These are phyloP conservation scores for Botia kubotai DNA, from an alignment of 2,797 vertebrate species.

Conservation along the genomic window DNA sequence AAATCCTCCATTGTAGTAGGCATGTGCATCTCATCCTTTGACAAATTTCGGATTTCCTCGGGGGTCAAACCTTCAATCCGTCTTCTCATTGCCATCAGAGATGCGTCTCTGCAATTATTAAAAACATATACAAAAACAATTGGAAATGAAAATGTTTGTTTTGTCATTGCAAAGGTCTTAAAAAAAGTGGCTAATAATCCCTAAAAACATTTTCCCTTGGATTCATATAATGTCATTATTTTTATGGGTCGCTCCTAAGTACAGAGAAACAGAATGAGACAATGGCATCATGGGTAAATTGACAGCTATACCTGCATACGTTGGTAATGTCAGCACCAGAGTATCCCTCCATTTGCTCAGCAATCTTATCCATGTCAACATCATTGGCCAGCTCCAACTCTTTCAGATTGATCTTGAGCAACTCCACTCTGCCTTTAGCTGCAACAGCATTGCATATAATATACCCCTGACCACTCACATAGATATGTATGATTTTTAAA, in stretches of 20 bases:
- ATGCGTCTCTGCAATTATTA: conserved; percentile 85
- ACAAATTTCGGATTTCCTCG: conserved; percentile 96
- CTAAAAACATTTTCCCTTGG: not conserved
- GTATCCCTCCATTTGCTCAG: conserved; percentile 96
- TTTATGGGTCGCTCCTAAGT: not conserved
- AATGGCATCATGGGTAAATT: not conserved
- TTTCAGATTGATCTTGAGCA: conserved; percentile 91
- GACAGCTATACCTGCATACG: conserved; percentile 89
- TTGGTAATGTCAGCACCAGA: conserved; percentile 98
- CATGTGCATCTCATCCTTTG: conserved; percentile 98
- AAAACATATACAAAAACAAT: not conserved
- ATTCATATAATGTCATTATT: not conserved
- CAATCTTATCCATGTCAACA: conserved; percentile 90
- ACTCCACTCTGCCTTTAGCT: conserved; percentile 92
- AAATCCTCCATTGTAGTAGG: conserved; percentile 99
- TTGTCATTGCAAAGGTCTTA: too few relatives aligned
- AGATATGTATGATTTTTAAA: not conserved
- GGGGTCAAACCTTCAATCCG: conserved; percentile 94
- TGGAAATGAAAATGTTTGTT: not conserved
- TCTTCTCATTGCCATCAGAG: conserved; percentile 97
- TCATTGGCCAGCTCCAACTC: conserved; percentile 92
- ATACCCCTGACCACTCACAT: not conserved
- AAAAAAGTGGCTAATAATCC: not conserved
- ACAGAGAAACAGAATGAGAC: not conserved
- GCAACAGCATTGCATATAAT: conserved; percentile 35